A percentile compares a stretch with the other conserved stretches of the same genome.
Evolutionary conservation across 2,797 vertebrate species (phyloP).

Genomic region (Takifugu ocellatus): DNA sequence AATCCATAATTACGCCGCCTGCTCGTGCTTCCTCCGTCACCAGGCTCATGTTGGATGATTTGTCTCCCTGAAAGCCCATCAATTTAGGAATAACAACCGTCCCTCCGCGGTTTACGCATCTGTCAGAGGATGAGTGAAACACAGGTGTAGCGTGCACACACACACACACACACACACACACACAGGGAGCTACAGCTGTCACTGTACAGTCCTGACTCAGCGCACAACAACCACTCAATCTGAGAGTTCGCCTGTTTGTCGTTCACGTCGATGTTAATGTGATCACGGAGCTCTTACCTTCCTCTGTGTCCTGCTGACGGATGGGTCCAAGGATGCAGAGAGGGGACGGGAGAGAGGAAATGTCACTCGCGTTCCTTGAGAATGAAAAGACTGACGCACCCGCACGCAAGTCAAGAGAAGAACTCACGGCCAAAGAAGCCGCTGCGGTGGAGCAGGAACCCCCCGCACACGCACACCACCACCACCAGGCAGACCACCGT

Average conservation of each 20-base stretch:
- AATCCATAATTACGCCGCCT: slow-evolving; percentile 31
- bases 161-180: slow-evolving; percentile 9
- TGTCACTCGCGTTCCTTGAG: slow-evolving; percentile 7
- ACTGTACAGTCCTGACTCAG: slow-evolving; percentile 56
- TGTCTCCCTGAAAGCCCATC: not conserved
- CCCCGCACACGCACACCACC: slow-evolving; percentile 78
- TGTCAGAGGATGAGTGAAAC: slow-evolving; percentile 32
- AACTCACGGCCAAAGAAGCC: slow-evolving; percentile 93
- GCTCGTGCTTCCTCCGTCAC: slow-evolving; percentile 9
- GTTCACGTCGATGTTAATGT: slow-evolving; percentile 65
- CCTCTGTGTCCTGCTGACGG: slow-evolving; percentile 81
- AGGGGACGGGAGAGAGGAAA: slow-evolving; percentile 29
- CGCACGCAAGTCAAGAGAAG: not conserved
- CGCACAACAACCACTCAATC: slow-evolving; percentile 21
- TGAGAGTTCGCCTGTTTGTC: slow-evolving; percentile 45
- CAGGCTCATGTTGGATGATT: slow-evolving; percentile 2
- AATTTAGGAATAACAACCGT: not conserved
- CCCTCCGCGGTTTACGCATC: slow-evolving; percentile 24
- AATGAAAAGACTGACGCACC: not conserved
- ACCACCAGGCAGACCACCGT: slow-evolving; percentile 79
- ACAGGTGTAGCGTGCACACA: slow-evolving; percentile 33
- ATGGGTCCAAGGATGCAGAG: slow-evolving; percentile 18
- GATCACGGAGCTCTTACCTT: slow-evolving; percentile 76
- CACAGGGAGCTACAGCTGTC: slow-evolving; percentile 49
- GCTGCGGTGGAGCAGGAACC: slow-evolving; percentile 84